Percentiles rank a stretch among this genome's conserved stretches.
phyloP scores from a whole-genome alignment of 2,888 invertebrate genomes.

The Baronia brevicornis region DNA sequence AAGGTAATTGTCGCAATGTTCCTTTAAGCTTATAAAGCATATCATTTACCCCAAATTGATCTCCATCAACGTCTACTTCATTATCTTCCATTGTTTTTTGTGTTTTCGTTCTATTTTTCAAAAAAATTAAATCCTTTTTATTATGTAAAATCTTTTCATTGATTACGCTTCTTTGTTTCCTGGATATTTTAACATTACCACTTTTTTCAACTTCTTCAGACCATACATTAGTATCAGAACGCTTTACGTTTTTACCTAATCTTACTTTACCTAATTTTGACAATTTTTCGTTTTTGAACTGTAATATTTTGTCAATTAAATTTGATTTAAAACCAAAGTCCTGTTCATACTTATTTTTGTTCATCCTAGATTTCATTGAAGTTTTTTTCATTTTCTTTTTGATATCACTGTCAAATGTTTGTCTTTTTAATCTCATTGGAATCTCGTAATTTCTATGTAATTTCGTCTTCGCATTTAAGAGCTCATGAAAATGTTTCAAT shows the following conservation, averaged over 20 bases:
- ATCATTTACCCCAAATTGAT: slow-evolving; percentile 35
- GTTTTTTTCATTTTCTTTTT: slow-evolving; percentile 21
- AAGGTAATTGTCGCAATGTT: slow-evolving; percentile 33
- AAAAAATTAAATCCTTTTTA: no score
- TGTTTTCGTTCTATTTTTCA: no score
- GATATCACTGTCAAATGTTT: slow-evolving; percentile 22
- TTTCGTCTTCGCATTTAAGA: slow-evolving; percentile 24
- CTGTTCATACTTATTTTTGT: slow-evolving; percentile 18
- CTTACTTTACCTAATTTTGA: slow-evolving; percentile 7
- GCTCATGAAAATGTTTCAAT: slow-evolving; percentile 31
- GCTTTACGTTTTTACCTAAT: slow-evolving; percentile 15
- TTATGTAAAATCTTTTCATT: slow-evolving; percentile 16
- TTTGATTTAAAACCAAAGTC: slow-evolving; percentile 26
- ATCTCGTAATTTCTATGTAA: slow-evolving; percentile 1
- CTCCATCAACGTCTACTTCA: slow-evolving; percentile 33
- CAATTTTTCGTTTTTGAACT: slow-evolving; percentile 16
- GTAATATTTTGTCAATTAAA: slow-evolving; percentile 28
- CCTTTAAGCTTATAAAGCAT: slow-evolving; percentile 42
- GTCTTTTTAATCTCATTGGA: slow-evolving; percentile 30
- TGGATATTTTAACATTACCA: slow-evolving; percentile 18
- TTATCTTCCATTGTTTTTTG: no score
- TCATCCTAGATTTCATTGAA: slow-evolving; percentile 20
- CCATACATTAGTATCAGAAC: slow-evolving; percentile 15
- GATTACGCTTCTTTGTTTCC: slow-evolving; percentile 20
- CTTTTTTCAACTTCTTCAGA: slow-evolving; percentile 17